Base-by-base conservation (phyloP, 92 coral and sea anemone species). In the Desmophyllum pertusum region DNA sequence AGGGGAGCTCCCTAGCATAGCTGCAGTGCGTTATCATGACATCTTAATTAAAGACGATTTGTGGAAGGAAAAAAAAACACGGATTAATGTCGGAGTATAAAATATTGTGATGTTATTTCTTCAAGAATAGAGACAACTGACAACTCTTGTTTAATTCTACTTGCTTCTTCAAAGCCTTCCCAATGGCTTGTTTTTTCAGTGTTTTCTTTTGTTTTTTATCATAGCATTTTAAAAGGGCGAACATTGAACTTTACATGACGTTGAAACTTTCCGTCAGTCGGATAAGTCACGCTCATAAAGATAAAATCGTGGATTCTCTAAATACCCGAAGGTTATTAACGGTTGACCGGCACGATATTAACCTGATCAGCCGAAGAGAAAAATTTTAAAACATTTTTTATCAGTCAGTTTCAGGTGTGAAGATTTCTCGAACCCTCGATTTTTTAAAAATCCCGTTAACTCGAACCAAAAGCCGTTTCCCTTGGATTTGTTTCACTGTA, bases 21-120 rank as follows among this genome's bases (percentile, higher is more conserved):
- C n/a, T n/a, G n/a, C 73, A 29, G 43, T 7, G 17, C 10, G n/a
- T 80, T 67, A 68, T 68, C 76, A 50, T 68, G 21, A 80, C 68
- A 80, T 80, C 84, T 80, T 35, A 36, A 50, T 80, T n/a, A 80
- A 68, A 80, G 63, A 48, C 21, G 84, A 80, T 80, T 80, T 80
- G 76, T 25, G 67, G 25, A n/a, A 51, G 36, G 59, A 46, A 33
- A 66, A 18, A 68, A 68, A 50, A 66, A 69, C 59, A 66, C 14
- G 42, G 19, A 35, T 45, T 40, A 62, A 10, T 63, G 59, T 6
- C 48, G n/a, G 76, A 51, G 55, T 15, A n/a, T n/a, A n/a, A 33
- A 65, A 50, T 67, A 46, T 37, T 36, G 66, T 68, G 25, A 31
- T 31, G 38, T 14, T 65, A 10, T 36, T 29, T 17, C 17, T 17